Conservation (phyloP, 1,140 invertebrate species). For the Monomorium pharaonis region DNA sequence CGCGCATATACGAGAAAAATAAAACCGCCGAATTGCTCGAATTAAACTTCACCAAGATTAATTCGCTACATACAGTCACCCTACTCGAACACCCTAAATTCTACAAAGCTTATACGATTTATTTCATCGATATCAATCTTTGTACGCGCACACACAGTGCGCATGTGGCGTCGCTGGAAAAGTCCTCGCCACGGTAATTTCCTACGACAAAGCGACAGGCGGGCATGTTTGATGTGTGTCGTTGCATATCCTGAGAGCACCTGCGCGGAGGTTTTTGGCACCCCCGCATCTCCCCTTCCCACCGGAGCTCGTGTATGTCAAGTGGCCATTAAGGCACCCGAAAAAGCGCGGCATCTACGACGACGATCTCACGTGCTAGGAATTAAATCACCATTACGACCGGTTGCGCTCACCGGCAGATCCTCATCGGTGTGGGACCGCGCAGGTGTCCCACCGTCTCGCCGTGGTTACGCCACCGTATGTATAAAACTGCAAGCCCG, state of each 20-base stretch:
- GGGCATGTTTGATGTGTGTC: conserved; percentile 50
- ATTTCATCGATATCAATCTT: conserved; percentile 57
- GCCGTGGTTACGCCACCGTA: conserved; percentile 72
- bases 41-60: conserved; percentile 45
- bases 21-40: conserved; percentile 15
- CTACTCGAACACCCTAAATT: conserved; percentile 43
- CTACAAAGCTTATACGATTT: conserved; percentile 55
- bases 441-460: conserved; percentile 78
- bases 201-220: conserved; percentile 60
- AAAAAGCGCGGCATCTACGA: conserved; percentile 76
- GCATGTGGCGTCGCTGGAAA: conserved; percentile 42
- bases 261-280: conserved; percentile 20
- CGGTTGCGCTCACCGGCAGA: conserved; percentile 76
- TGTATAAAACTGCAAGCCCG: conserved; percentile 19
- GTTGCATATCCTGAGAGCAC: conserved; percentile 49
- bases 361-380: conserved; percentile 78
- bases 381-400: conserved; percentile 82
- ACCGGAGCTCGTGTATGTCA: conserved; percentile 71
- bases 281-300: background rate
- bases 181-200: conserved; percentile 65
- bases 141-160: background rate
- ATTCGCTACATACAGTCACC: conserved; percentile 42
- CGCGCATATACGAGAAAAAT: background rate
- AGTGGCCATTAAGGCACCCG: conserved; percentile 80
- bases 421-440: conserved; percentile 80